Evolutionary conservation across 2,888 invertebrate genomes (phyloP), one percentile per base, ranked within the genome.

Genomic region (Hecatera dysodea): DNA sequence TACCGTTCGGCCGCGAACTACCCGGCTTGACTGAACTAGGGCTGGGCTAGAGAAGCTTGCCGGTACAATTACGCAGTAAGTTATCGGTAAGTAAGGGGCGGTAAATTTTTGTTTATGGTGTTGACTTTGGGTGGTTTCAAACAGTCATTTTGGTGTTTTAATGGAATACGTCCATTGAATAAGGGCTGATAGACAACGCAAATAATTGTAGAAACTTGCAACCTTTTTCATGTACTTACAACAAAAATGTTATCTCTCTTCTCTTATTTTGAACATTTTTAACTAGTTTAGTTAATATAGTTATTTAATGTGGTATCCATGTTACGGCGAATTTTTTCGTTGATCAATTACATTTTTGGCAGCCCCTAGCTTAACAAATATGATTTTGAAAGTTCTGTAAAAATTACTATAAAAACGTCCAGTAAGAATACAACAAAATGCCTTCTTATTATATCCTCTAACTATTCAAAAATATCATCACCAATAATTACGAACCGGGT

Each of bases 1-100:
- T 80, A 86, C 88, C 86, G 87, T 85, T 81, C 86, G 87, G 86
- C 90, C 88, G 90, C 90, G 82, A 89, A 94, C 95, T 95, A 92
- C 90, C 77, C 89, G 67, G 78, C 83, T 73, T 72, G 72, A 76
- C 72, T 69, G 62, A 57, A 53, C 48, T 91, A 93, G 93, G 80
- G 93, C 76, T 89, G 93, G 78, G 85, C 78, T 24, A 36, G 44
- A 19, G 44, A 50, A 44, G 65, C 61, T 55, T 57, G 17, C 4
- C 60, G 65, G 53, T 75, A 67, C 73, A 76, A 60, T 44, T 39
- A 39, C 29, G 22, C 29, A 22, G 62, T 63, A 60, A 24, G 36
- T 15, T 68, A 36, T 42, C 29, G 65, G 39, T 57, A 69, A 48
- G 12, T 36, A 2, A 17, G 22, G 24, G 24, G 19, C 8, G 24